phyloP scores from a whole-genome alignment of 2,797 vertebrate genomes.

The Pristis pectinata region DNA sequence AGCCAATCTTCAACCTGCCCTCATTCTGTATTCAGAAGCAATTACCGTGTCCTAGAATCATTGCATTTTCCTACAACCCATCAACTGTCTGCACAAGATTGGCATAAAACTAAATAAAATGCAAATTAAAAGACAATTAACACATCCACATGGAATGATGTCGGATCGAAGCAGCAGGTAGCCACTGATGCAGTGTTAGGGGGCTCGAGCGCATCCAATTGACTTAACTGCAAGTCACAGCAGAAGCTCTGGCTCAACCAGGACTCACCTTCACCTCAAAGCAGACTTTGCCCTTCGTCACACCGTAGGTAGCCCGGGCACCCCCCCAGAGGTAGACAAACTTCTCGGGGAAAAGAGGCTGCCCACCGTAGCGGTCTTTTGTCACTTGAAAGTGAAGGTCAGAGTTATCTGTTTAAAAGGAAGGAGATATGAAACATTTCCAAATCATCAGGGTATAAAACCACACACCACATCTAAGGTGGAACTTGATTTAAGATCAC shows the following conservation, averaged over 20 bases:
- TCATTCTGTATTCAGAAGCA: not conserved
- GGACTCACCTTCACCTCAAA: slow-evolving; percentile 75
- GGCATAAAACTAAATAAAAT: no score
- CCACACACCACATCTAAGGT: not conserved
- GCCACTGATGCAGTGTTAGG: not conserved
- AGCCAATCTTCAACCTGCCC: not conserved
- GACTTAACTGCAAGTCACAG: not conserved
- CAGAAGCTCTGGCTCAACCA: not conserved
- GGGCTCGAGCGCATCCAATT: not conserved
- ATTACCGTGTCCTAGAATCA: not conserved
- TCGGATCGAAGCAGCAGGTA: no score
- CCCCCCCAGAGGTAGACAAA: slow-evolving; percentile 82
- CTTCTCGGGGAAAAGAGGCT: slow-evolving; percentile 72
- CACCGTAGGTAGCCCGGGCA: slow-evolving; percentile 77
- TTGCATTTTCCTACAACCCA: no score
- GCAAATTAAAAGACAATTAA: no score
- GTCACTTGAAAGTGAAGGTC: slow-evolving; percentile 81
- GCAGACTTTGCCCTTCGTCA: slow-evolving; percentile 66
- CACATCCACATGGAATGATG: no score
- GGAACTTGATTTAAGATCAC: not conserved
- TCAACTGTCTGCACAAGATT: no score
- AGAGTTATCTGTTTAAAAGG: slow-evolving; percentile 61
- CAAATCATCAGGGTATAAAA: not conserved
- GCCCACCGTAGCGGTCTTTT: slow-evolving; percentile 66
- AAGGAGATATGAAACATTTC: not conserved